Conservation (phyloP, 2,888 invertebrate species). For the Caenorhabditis doughertyi region DNA sequence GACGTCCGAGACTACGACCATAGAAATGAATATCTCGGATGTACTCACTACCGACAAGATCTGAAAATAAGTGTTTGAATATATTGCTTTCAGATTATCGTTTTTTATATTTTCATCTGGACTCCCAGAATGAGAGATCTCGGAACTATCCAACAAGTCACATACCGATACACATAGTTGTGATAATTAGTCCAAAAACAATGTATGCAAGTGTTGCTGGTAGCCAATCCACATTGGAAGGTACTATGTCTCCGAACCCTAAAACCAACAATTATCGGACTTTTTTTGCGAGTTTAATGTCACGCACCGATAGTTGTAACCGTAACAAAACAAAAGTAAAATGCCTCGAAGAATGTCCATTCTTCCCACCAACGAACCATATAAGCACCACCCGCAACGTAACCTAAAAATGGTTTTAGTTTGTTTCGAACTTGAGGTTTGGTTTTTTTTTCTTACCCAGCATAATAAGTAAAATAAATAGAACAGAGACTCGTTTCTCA, state of each 20-base stretch:
- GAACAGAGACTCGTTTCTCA: constrained; percentile 82
- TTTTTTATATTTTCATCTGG: too few relatives aligned
- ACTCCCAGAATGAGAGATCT: too few relatives aligned
- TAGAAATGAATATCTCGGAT: constrained; percentile 83
- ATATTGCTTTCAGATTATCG: background rate
- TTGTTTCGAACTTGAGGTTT: too few relatives aligned
- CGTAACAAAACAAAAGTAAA: constrained; percentile 83
- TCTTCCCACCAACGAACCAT: constrained; percentile 82
- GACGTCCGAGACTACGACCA: constrained; percentile 81
- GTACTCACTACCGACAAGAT: constrained; percentile 83
- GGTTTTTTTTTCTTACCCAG: constrained; percentile 78
- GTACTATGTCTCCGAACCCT: constrained; percentile 83
- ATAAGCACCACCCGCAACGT: constrained; percentile 83
- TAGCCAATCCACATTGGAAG: constrained; percentile 81
- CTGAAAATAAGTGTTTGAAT: constrained; percentile 59
- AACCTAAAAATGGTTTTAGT: constrained; percentile 72
- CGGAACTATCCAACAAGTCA: too few relatives aligned
- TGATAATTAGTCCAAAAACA: constrained; percentile 82
- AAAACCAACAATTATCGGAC: background rate
- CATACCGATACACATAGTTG: constrained; percentile 83
- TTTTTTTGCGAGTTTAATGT: background rate
- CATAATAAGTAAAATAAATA: constrained; percentile 83
- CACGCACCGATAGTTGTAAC: constrained; percentile 82
- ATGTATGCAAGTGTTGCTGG: constrained; percentile 82
- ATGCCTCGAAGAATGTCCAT: constrained; percentile 83